A percentile compares a stretch with the other conserved stretches of the same genome.
phyloP scores from a whole-genome alignment of 2,797 vertebrate species.

The Rousettus madagascariensis region DNA sequence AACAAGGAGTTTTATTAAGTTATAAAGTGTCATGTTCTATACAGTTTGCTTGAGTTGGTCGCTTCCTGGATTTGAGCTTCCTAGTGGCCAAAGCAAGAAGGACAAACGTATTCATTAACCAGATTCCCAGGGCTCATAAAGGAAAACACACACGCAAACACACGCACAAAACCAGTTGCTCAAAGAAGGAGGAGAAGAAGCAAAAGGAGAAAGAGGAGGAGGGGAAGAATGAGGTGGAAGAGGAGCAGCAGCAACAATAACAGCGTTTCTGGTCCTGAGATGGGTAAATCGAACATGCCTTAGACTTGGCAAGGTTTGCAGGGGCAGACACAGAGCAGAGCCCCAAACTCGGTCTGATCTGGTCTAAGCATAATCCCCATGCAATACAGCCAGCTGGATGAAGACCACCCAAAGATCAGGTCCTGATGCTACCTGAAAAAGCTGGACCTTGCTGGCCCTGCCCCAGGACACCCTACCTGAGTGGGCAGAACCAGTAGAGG shows the following conservation, averaged over 20 bases:
- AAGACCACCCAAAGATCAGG: background rate
- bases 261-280: background rate
- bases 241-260: rapidly evolving
- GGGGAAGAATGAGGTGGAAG: background rate
- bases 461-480: background rate
- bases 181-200: background rate
- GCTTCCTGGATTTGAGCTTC: background rate
- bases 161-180: background rate
- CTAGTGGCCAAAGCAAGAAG: conserved; percentile 27
- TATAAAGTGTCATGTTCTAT: background rate
- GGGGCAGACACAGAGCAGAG: background rate
- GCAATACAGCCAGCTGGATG: background rate
- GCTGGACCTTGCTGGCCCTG: background rate
- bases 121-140: background rate
- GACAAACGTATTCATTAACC: background rate
- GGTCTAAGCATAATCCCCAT: background rate
- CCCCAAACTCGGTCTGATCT: background rate
- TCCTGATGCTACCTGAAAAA: background rate
- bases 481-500: background rate
- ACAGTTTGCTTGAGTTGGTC: no score
- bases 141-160: background rate
- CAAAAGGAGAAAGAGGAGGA: rapidly evolving
- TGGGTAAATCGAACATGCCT: rapidly evolving
- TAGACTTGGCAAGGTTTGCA: background rate
- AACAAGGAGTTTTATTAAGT: background rate